Conservation (phyloP, 2,113 vertebrate genomes). For the Reinhardtius hippoglossoides region DNA sequence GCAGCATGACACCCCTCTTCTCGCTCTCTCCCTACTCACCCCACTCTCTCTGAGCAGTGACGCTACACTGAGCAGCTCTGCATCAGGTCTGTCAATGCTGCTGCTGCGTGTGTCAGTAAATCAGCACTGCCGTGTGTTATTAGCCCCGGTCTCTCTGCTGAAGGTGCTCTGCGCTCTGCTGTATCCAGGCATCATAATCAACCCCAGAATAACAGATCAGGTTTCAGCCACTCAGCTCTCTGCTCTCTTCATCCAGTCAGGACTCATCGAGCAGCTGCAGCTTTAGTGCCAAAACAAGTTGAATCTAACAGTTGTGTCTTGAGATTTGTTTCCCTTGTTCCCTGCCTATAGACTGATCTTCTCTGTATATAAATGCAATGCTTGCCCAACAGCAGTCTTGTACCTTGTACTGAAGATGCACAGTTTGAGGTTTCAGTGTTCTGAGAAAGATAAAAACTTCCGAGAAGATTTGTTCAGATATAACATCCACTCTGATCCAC, state of each 20-base stretch:
- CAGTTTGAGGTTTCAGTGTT: not conserved
- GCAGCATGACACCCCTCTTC: conserved; percentile 58
- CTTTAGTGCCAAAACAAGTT: not conserved
- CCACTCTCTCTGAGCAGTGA: conserved; percentile 51
- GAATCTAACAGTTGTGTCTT: not conserved
- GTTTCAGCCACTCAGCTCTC: conserved; percentile 30
- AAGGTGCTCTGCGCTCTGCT: conserved; percentile 48
- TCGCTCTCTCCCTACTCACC: not conserved
- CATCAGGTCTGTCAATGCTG: conserved; percentile 46
- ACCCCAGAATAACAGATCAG: conserved; percentile 60
- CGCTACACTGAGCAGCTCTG: conserved; percentile 50
- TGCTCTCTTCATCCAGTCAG: conserved; percentile 18
- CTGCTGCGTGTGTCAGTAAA: conserved; percentile 58
- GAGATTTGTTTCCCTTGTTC: not conserved
- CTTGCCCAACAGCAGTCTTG: not conserved
- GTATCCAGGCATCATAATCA: conserved; percentile 60
- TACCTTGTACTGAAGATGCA: not conserved
- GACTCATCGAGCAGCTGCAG: conserved; percentile 10
- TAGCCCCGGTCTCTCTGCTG: conserved; percentile 39
- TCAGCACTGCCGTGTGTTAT: conserved; percentile 45
- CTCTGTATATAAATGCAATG: not conserved
- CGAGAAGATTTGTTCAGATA: no score
- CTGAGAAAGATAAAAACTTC: no score
- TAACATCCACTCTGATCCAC: no score
- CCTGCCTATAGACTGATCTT: not conserved